These are phyloP conservation scores for Noctua comes DNA, from an alignment of 2,888 invertebrate genomes.

Conservation along the genomic window DNA sequence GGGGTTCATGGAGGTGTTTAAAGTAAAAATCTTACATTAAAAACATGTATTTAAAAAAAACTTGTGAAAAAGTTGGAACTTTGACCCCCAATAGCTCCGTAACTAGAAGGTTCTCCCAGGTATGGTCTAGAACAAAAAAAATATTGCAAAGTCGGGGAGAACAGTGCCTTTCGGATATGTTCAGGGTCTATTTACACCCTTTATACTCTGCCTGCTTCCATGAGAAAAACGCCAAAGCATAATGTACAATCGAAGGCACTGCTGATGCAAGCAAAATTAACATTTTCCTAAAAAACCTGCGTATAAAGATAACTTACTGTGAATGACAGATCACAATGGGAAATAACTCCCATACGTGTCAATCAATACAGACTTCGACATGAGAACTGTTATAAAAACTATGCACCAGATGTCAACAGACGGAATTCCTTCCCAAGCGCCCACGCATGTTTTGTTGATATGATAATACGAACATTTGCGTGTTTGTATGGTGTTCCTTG, in stretches of 20 bases:
- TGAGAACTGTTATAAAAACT: constrained; percentile 62
- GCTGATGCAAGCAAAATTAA: constrained; percentile 12
- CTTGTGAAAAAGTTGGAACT: too few relatives aligned
- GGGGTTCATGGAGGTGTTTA: too few relatives aligned
- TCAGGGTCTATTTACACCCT: too few relatives aligned
- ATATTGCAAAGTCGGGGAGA: too few relatives aligned
- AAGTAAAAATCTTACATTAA: too few relatives aligned
- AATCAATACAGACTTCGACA: constrained; percentile 50
- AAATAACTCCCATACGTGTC: constrained; percentile 40
- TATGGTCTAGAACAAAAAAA: too few relatives aligned
- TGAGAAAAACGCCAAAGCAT: constrained; percentile 1
- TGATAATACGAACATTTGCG: constrained; percentile 28
- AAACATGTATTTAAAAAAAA: too few relatives aligned
- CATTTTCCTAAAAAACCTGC: constrained; percentile 19
- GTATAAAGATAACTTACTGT: constrained; percentile 7
- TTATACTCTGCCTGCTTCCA: background rate
- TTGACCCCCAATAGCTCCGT: too few relatives aligned
- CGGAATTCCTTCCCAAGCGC: constrained; percentile 69
- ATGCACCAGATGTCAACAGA: constrained; percentile 58
- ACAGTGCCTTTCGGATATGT: too few relatives aligned
- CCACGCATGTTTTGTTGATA: constrained; percentile 39
- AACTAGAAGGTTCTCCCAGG: too few relatives aligned
- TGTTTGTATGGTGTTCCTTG: background rate
- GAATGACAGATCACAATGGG: constrained; percentile 43
- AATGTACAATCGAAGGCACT: background rate